Evolutionary conservation across 2,113 vertebrate genomes (phyloP), one percentile per base, ranked within the genome.

Genomic region (Rhipidura dahli): DNA sequence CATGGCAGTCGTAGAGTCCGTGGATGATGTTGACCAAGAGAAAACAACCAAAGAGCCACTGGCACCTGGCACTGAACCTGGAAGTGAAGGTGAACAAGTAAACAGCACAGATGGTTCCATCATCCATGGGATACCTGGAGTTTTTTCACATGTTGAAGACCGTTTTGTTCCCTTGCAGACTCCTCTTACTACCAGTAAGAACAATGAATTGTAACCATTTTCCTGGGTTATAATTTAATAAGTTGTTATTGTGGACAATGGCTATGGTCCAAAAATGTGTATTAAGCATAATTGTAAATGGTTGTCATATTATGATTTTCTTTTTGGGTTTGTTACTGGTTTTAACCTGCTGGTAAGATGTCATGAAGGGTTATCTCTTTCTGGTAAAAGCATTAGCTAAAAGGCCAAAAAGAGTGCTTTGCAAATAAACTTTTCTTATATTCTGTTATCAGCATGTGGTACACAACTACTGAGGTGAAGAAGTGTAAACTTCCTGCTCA

Each of bases 181-280:
- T 20, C n/a, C 90, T 87, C 54, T 83, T 64, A 50, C 89, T 64
- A 86, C 89, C 66, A 95, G 96, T 97, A 97, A 97, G 94, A 87
- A 42, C 12, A 45, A 30, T 23, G 20, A 33, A 72, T 95, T 75
- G 15, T 7, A 17, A 75, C 3, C 3, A 13, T 51, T 91, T 85
- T 71, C 33, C n/a, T 47, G 26, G 49, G 49, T 49, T 49, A 26
- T 49, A 26, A 49, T 49, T 49, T 26, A 49, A 26, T 49, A 45
- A n/a, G 20, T 51, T 90, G 7, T 63, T 59, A 8, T 72, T 59
- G 53, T 37, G 39, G 31, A 24, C 5, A 31, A 51, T 21, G 17
- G 5, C 3, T 3, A 11, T 47, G 7, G 1, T 56, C 22, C 15
- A 31, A 44, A 71, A 39, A 17, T 2, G 3, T 11, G 8, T 31